These are phyloP conservation scores for Urocolius indicus DNA, from an alignment of 2,113 vertebrate species.

Conservation along the genomic window DNA sequence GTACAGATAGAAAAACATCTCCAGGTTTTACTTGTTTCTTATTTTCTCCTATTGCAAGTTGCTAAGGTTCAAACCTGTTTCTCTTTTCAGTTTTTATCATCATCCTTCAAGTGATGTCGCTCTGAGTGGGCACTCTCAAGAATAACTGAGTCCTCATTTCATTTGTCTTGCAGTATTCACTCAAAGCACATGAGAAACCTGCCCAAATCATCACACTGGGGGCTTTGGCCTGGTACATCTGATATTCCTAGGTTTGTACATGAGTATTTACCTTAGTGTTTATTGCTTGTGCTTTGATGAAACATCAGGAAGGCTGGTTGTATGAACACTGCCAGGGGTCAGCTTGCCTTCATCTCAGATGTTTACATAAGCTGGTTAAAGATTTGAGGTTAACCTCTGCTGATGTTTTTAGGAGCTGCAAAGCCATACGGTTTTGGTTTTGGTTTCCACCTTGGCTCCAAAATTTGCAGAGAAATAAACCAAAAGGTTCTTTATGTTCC, in stretches of 20 bases:
- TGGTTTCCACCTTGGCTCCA: neutral
- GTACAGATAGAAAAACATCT: neutral
- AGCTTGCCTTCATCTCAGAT: neutral
- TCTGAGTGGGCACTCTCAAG: neutral
- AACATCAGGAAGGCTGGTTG: neutral
- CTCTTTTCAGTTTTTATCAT: neutral
- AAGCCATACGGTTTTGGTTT: neutral
- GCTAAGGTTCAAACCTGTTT: neutral
- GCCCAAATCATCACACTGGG: accelerated
- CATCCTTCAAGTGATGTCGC: neutral
- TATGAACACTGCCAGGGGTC: neutral
- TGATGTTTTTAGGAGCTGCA: conserved; percentile 28
- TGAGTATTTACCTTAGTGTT: neutral
- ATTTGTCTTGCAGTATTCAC: neutral
- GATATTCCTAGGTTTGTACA: neutral
- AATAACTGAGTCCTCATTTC: neutral
- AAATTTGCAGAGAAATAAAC: neutral
- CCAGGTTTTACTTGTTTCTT: neutral
- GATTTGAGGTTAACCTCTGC: conserved; percentile 15
- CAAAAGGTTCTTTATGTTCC: conserved; percentile 43
- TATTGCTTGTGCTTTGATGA: neutral
- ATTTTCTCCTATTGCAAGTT: neutral
- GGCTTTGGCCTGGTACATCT: neutral
- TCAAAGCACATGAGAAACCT: neutral
- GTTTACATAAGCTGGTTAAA: neutral